Evolutionary conservation across 2,797 vertebrate genomes (phyloP).

Genomic region (Hydrolagus colliei): DNA sequence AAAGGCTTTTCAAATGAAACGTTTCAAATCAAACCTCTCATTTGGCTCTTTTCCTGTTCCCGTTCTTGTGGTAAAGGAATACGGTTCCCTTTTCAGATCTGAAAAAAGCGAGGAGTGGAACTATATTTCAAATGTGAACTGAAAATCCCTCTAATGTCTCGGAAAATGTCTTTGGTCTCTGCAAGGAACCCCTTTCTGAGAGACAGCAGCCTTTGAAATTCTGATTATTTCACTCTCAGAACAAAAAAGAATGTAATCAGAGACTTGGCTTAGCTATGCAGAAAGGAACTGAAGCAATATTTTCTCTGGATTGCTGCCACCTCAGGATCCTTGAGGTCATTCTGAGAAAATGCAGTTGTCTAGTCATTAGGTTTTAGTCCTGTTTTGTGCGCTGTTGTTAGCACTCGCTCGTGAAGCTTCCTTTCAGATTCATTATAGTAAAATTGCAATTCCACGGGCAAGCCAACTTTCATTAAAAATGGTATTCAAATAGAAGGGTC

Average conservation of each 20-base stretch:
- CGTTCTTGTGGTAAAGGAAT: too few species aligned
- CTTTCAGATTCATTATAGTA: conserved; percentile 2
- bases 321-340: background rate
- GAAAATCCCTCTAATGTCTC: background rate
- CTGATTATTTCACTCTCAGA: background rate
- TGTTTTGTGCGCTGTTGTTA: conserved; percentile 15
- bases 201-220: background rate
- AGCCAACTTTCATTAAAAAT: background rate
- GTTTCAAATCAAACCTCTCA: too few species aligned
- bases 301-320: background rate
- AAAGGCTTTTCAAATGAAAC: too few species aligned
- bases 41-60: too few species aligned
- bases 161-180: background rate
- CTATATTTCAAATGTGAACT: background rate
- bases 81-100: too few species aligned
- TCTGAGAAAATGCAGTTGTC: background rate
- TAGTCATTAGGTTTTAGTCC: background rate
- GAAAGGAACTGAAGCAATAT: background rate
- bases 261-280: background rate
- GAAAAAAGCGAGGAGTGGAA: too few species aligned
- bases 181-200: background rate
- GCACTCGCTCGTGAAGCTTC: background rate
- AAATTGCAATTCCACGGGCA: conserved; percentile 2
- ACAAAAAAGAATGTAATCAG: background rate
- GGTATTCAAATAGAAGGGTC: background rate